Base-by-base conservation (phyloP, 2,888 invertebrate species). In the Pyrocoelia pectoralis region DNA sequence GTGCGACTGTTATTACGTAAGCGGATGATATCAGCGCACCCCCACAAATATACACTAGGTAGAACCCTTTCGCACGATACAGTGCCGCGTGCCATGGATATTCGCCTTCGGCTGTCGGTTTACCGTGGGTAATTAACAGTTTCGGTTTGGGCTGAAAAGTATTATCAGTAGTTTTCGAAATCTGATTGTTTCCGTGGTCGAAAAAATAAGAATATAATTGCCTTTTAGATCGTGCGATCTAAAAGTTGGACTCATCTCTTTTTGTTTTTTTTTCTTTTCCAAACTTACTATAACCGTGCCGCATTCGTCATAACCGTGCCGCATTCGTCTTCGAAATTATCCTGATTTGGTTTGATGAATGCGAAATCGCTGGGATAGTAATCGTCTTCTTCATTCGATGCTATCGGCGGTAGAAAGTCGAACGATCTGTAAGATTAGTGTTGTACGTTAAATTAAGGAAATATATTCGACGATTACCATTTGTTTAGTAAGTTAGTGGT, bases 21-120 rank as follows among this genome's bases (percentile, higher is more conserved):
- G 58, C 55, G 10, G 57, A 61, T 3, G 76, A 74, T 4, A 81
- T 72, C 10, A 81, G 69, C 0, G 78, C 76, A 4, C 74, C 80
- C 1, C 80, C 80, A 57, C 81, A 81, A 28, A 76, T 77, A 63
- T 80, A 81, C 3, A 73, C 75, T 19, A 81, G 57, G 59, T 79
- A 77, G 17, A 76, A 75, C 1, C 77, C 76, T 68, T 71, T 73
- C 0, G 86, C 84, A 69, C 86, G 85, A 73, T 88, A 89, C 0
- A 88, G 75, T 0, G 88, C 89, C 8, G 86, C 86, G 76, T 89
- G 89, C 89, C 89, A 89, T 0, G 89, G 89, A 84, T 87, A 89
- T 70, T 89, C 87, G 0, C 88, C 88, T 61, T 86, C 86, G 29
- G 83, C 74, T 0, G 88, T 87, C 0, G 83, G 83, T 18, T 84